Percentiles rank a stretch among this genome's conserved stretches.
phyloP scores from a whole-genome alignment of 1,140 invertebrate species.

The Tetramorium simillimum region DNA sequence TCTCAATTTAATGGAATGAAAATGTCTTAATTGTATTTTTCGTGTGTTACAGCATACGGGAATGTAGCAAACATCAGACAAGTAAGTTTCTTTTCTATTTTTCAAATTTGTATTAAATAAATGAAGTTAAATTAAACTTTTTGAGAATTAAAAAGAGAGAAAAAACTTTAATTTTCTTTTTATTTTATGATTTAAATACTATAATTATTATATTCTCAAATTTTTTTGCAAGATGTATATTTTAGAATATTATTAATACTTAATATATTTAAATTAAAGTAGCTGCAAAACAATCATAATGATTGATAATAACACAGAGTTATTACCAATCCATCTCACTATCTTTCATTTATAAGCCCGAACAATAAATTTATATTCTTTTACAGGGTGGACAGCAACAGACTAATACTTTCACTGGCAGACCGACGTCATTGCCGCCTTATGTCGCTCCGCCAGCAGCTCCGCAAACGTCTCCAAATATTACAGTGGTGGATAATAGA shows the following conservation, averaged over 20 bases:
- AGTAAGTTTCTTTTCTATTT: conserved; percentile 69
- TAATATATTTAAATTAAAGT: neutral
- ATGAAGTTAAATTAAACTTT: neutral
- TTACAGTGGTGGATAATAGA: conserved; percentile 79
- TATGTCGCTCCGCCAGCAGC: conserved; percentile 83
- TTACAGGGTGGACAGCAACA: conserved; percentile 76
- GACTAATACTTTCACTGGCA: conserved; percentile 80
- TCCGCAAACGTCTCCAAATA: conserved; percentile 73
- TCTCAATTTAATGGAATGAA: neutral
- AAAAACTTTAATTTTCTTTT: neutral
- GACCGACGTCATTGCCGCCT: conserved; percentile 83
- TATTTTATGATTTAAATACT: neutral
- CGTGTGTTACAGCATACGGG: conserved; percentile 82
- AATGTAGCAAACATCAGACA: conserved; percentile 81
- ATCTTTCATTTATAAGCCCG: neutral
- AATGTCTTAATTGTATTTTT: conserved; percentile 51
- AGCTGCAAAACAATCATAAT: neutral
- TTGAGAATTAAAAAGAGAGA: neutral
- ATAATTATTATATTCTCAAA: neutral
- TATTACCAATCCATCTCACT: neutral
- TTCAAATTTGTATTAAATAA: neutral
- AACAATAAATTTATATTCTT: neutral
- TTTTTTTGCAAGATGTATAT: neutral
- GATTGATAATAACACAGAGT: no score
- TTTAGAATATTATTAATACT: neutral